phyloP scores from a whole-genome alignment of 2,888 invertebrate genomes.

The Teleiodes luculella region DNA sequence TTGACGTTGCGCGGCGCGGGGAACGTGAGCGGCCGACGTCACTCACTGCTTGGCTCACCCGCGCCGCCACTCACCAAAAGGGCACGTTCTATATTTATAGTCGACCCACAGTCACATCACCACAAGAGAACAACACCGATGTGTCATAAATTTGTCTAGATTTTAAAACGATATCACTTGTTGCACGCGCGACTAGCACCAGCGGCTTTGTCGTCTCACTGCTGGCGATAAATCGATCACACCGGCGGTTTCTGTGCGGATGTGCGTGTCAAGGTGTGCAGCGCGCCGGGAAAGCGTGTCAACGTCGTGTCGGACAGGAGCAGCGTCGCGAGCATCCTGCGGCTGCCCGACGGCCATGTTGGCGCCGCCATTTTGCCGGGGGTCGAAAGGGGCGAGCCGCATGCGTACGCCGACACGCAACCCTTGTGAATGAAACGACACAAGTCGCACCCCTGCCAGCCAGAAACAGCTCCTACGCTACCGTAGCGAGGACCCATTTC shows the following conservation, averaged over 20 bases:
- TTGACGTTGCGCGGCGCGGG: slow-evolving; percentile 73
- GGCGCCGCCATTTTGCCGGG: slow-evolving; percentile 77
- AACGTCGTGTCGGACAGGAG: slow-evolving; percentile 66
- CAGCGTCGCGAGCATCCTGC: slow-evolving; percentile 71
- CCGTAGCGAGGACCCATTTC: slow-evolving; percentile 47
- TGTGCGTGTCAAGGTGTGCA: slow-evolving; percentile 61
- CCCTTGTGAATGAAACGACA: slow-evolving; percentile 38
- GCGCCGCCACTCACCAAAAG: slow-evolving; percentile 69
- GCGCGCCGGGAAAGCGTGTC: slow-evolving; percentile 60
- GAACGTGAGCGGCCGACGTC: slow-evolving; percentile 67
- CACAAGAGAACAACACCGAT: slow-evolving; percentile 48
- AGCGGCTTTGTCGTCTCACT: slow-evolving; percentile 42
- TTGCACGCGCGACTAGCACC: slow-evolving; percentile 65
- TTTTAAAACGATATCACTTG: slow-evolving; percentile 65
- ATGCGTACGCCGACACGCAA: slow-evolving; percentile 56
- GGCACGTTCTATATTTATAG: slow-evolving; percentile 73
- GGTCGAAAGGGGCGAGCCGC: slow-evolving; percentile 71
- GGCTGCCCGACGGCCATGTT: slow-evolving; percentile 77
- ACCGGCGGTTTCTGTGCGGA: slow-evolving; percentile 49
- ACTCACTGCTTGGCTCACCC: slow-evolving; percentile 68
- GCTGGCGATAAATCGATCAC: slow-evolving; percentile 58
- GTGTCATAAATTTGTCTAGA: slow-evolving; percentile 48
- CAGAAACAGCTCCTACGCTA: not conserved
- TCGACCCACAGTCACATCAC: slow-evolving; percentile 67
- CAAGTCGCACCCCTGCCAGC: slow-evolving; percentile 41